Conservation (phyloP, 2,113 vertebrate genomes). For the Mesembrinibis cayennensis region DNA sequence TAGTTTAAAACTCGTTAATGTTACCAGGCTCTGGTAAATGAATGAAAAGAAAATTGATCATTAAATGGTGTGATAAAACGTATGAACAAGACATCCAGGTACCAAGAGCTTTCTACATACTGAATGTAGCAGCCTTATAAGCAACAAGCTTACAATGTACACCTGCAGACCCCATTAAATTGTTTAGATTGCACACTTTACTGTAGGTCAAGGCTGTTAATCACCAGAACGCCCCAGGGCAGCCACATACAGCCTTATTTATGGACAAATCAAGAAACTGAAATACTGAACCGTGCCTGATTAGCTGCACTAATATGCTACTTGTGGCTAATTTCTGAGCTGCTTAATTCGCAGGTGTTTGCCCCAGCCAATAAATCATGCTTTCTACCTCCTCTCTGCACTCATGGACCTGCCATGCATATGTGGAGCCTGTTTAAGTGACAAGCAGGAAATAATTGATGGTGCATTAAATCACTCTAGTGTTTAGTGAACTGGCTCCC, state of each 20-base stretch:
- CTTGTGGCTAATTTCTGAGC: slow-evolving; percentile 98
- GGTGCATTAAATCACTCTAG: slow-evolving; percentile 82
- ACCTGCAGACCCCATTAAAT: slow-evolving; percentile 63
- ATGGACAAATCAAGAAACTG: slow-evolving; percentile 92
- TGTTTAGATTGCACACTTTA: slow-evolving; percentile 79
- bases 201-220: slow-evolving; percentile 91
- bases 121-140: not conserved
- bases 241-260: slow-evolving; percentile 86
- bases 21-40: slow-evolving; percentile 7
- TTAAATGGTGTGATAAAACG: slow-evolving; percentile 49
- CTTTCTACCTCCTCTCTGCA: slow-evolving; percentile 68
- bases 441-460: slow-evolving; percentile 90
- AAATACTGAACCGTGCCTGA: slow-evolving; percentile 93
- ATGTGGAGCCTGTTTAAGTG: slow-evolving; percentile 88
- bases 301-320: slow-evolving; percentile 97
- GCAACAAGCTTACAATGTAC: slow-evolving; percentile 32
- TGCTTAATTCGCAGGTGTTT: slow-evolving; percentile 93
- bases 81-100: slow-evolving; percentile 19
- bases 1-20: slow-evolving; percentile 38
- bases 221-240: slow-evolving; percentile 86
- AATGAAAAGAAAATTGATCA: slow-evolving; percentile 58
- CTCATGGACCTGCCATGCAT: slow-evolving; percentile 81
- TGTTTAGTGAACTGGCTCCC: slow-evolving; percentile 77
- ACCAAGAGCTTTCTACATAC: not conserved
- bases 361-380: slow-evolving; percentile 88